Conservation (phyloP, 1,140 invertebrate species). For the Panulirus ornatus region DNA sequence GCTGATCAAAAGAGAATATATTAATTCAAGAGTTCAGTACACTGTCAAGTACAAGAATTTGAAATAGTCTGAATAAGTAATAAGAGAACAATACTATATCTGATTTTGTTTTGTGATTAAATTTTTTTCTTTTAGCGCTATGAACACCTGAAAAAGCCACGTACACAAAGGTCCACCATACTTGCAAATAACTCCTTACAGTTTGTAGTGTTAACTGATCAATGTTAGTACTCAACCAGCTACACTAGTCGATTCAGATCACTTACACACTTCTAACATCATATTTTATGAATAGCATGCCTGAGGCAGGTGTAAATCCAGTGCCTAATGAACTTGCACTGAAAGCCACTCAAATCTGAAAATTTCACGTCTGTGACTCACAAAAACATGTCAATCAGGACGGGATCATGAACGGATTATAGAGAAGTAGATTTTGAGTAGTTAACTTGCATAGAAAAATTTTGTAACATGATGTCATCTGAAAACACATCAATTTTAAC, state of each 20-base stretch:
- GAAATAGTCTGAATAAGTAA: too few species aligned
- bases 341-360: background rate
- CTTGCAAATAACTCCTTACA: background rate
- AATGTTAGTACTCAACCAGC: background rate
- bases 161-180: background rate
- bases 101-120: too few species aligned
- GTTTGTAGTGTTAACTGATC: background rate
- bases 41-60: too few species aligned
- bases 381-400: background rate
- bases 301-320: background rate
- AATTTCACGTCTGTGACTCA: background rate
- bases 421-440: background rate
- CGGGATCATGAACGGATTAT: constrained; percentile 14
- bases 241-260: background rate
- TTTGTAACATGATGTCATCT: background rate
- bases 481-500: background rate
- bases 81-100: too few species aligned
- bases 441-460: background rate
- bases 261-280: background rate
- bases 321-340: background rate
- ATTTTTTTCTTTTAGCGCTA: too few species aligned
- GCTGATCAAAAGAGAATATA: too few species aligned
- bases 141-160: background rate
- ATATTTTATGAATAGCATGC: background rate
- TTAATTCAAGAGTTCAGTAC: too few species aligned